Evolutionary conservation across 2,797 vertebrate genomes (phyloP), one percentile per base, ranked within the genome.

Genomic region (Dipus sagitta): DNA sequence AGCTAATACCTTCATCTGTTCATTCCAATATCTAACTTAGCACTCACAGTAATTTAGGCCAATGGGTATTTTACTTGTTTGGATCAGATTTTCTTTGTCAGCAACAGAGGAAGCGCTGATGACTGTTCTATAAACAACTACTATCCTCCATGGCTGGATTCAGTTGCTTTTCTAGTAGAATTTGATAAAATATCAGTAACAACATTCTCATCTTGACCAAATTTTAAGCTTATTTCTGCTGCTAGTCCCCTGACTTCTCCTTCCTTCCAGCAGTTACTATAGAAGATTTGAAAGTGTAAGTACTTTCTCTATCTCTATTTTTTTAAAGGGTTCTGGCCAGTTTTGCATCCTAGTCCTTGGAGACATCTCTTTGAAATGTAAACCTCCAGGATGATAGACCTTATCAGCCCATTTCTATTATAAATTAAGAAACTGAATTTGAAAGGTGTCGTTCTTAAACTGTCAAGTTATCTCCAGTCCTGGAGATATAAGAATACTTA

Each of bases 291-390:
- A 71, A 94, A 74, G 62, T 65, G 8, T 71, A 80, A 80, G 20
- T 47, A 34, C 1, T 92, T 82, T 90, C 15, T 52, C 5, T 87
- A 42, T 74, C 17, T 14, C 38, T 79, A 60, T 92, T 82, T 90
- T 82, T 90, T 90, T n/a, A 75, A 90, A 89, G 34, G 7, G 2
- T 84, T 90, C 78, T 84, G 42, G 60, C n/a, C n/a, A 54, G 8
- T 30, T 91, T 91, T 87, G 7, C 18, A 83, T 42, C 9, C 26
- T 17, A 75, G 47, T 42, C 77, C 67, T 89, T 12, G 38, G n/a
- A 62, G 62, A 23, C 23, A 64, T 18, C 8, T 26, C 10, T 90
- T 94, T 89, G 81, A 94, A 88, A 83, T 75, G 17, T 34, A 68
- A 90, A 92, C 24, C 23, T 71, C 18, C 23, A 21, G 60, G 26